phyloP scores from a whole-genome alignment of 2,113 vertebrate species.

The Salvator merianae region DNA sequence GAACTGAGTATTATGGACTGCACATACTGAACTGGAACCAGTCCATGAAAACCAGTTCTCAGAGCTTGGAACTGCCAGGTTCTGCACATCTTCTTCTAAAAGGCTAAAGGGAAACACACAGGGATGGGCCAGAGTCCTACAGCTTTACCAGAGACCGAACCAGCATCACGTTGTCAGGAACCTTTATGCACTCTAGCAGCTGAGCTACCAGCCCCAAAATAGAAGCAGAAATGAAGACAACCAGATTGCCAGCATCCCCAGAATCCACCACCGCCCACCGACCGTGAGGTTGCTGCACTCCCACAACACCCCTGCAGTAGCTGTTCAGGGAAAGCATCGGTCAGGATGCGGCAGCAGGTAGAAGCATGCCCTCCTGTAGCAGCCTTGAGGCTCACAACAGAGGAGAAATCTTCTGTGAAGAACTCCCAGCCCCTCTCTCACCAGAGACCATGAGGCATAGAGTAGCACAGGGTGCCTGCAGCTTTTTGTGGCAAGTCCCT shows the following conservation, averaged over 20 bases:
- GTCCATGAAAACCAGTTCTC: constrained; percentile 83
- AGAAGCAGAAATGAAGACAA: not conserved
- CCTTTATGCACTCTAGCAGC: not conserved
- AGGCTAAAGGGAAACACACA: not conserved
- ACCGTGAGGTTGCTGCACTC: not conserved
- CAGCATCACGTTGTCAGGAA: too few species aligned
- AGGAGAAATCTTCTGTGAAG: too few species aligned
- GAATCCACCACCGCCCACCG: not conserved
- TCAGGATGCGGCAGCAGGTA: not conserved
- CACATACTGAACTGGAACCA: constrained; percentile 64
- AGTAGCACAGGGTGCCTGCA: not conserved
- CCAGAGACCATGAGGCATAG: not conserved
- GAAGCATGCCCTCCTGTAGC: not conserved
- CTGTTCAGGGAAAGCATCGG: not conserved
- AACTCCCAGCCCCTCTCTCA: not conserved
- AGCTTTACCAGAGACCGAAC: not conserved
- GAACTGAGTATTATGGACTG: constrained; percentile 76
- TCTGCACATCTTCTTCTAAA: constrained; percentile 64
- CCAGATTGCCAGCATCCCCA: not conserved
- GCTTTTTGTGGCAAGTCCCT: not conserved
- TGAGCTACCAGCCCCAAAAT: not conserved
- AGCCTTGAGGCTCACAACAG: not conserved
- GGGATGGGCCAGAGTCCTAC: too few species aligned
- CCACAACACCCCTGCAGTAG: too few species aligned
- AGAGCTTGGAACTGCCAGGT: constrained; percentile 75